Base-by-base conservation (phyloP, 2,113 vertebrate species). In the Sylvilagus bachmani region DNA sequence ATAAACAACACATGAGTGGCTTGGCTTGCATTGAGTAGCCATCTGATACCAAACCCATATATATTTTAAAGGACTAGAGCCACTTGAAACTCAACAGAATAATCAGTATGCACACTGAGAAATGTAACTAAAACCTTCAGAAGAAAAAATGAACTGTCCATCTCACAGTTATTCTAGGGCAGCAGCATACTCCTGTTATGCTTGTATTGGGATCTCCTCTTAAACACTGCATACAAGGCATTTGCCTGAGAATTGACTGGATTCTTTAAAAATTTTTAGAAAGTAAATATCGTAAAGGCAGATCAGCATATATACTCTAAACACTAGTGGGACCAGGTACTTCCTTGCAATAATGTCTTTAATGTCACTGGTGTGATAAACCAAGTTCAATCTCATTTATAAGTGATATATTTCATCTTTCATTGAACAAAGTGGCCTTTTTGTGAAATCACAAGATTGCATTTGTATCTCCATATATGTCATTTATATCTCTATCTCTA, bases 361-460 rank as follows among this genome's bases (percentile, higher is more conserved):
- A 44, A 87, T 62, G 49, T 93, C 80, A 64, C 29, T 12, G 5
- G 44, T 44, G 12, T 77, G 21, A 82, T 94, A 58, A 90, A 21
- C 19, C 62, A 73, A 88, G 13, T 36, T 90, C 53, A 36, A 44
- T 75, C 70, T 91, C 19, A 83, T 69, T 79, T 81, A 86, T 33
- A 91, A 86, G 29, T 75, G 61, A 58, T 16, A 67, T 19, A 93
- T 71, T 91, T 89, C 11, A 49, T 14, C 33, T 80, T 61, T 58
- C 33, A 69, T 2, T 62, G 12, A 19, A 81, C 31, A 69, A 61
- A 83, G 38, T 64, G 73, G 44, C 61, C 44, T 38, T 90, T 80
- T 36, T 88, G 58, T 73, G 22, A 81, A 96, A 95, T 93, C 24
- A 82, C 21, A 66, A 64, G 88, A 64, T 75, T 55, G 44, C 25